Conservation (phyloP, 1,140 invertebrate genomes). For the Carposina sasakii region DNA sequence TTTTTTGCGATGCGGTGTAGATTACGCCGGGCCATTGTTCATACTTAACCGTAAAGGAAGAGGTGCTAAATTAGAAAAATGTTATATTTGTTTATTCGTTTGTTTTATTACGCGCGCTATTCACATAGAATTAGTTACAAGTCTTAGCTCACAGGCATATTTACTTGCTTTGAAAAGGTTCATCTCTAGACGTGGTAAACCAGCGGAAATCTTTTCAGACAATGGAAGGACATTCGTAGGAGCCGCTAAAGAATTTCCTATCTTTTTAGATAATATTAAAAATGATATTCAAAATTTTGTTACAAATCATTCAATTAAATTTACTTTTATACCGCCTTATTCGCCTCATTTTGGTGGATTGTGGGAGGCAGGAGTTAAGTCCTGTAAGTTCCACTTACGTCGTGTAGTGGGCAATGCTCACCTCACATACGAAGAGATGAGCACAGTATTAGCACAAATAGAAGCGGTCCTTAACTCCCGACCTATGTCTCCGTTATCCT, state of each 20-base stretch:
- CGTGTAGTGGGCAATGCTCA: constrained; percentile 1
- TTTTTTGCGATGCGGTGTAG: not conserved
- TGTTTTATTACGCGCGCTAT: constrained; percentile 21
- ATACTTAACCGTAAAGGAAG: not conserved
- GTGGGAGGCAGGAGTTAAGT: not conserved
- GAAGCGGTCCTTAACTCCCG: constrained; percentile 14
- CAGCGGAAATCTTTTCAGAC: not conserved
- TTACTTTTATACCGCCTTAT: constrained; percentile 1
- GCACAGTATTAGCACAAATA: constrained; percentile 2
- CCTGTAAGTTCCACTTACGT: not conserved
- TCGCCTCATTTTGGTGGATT: not conserved
- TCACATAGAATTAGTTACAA: constrained; percentile 22
- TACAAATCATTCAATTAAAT: not conserved
- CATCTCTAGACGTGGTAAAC: constrained; percentile 8
- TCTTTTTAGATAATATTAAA: not conserved
- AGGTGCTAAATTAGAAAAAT: constrained; percentile 9
- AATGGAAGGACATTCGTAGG: constrained; percentile 2
- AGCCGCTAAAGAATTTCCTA: not conserved
- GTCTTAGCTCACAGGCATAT: constrained; percentile 17
- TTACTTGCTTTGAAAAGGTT: constrained; percentile 9
- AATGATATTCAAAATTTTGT: not conserved
- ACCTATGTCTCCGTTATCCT: no score
- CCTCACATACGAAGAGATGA: constrained; percentile 7
- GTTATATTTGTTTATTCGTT: constrained; percentile 17
- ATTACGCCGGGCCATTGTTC: not conserved